A percentile compares a stretch with the other conserved stretches of the same genome.
Conservation (phyloP, 1,140 invertebrate species). For the Melanaphis sacchari region DNA sequence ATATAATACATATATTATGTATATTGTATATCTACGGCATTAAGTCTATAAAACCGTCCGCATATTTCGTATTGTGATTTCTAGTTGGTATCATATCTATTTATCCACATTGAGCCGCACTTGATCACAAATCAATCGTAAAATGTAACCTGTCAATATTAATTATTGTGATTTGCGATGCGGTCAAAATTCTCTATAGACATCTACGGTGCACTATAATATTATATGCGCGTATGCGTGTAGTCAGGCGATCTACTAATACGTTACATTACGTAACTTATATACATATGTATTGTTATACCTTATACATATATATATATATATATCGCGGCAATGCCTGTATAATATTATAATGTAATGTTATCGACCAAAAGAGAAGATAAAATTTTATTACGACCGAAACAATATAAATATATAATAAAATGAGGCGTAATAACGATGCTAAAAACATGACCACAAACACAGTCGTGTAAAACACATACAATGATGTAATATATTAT, state of each 20-base stretch:
- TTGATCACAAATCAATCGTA: neutral
- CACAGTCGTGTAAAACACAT: neutral
- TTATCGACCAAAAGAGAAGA: neutral
- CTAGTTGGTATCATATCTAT: neutral
- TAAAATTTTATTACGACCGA: neutral
- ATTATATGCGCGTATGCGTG: neutral
- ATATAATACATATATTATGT: neutral
- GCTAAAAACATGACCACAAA: neutral
- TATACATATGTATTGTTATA: neutral
- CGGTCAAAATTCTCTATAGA: neutral
- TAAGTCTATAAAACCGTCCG: neutral
- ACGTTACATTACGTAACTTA: too few relatives aligned
- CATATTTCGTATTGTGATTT: neutral
- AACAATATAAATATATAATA: neutral
- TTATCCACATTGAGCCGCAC: neutral
- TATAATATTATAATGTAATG: neutral
- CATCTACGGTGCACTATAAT: neutral
- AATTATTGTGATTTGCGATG: neutral
- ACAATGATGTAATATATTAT: neutral
- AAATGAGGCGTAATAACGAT: neutral
- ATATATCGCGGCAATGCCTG: neutral
- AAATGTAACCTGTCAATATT: neutral
- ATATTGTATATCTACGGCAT: neutral
- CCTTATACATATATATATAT: neutral
- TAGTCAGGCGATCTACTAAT: neutral